These are phyloP conservation scores for Harpalus rubripes DNA, from an alignment of 2,888 invertebrate species.

Conservation along the genomic window DNA sequence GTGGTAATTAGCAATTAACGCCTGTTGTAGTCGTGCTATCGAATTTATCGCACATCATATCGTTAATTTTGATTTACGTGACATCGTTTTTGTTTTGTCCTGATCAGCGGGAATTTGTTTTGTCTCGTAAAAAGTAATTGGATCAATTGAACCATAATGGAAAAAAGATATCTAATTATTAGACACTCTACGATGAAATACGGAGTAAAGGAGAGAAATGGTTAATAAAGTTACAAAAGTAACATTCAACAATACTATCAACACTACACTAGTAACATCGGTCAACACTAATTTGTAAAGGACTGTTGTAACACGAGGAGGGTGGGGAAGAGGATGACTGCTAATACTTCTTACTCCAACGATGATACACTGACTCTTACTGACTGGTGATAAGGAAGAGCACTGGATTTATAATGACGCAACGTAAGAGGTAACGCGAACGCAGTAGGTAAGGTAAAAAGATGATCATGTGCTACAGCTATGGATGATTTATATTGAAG, in stretches of 20 bases:
- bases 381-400: too few relatives aligned
- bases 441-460: too few relatives aligned
- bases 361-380: too few relatives aligned
- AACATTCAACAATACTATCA: not conserved
- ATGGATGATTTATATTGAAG: too few relatives aligned
- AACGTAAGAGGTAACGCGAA: too few relatives aligned
- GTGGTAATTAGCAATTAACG: constrained; percentile 45
- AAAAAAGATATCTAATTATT: not conserved
- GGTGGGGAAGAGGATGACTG: too few relatives aligned
- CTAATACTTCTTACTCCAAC: too few relatives aligned
- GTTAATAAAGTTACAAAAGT: not conserved
- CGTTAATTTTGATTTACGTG: constrained; percentile 48
- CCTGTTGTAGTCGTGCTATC: constrained; percentile 16
- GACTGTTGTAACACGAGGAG: too few relatives aligned
- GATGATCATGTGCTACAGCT: too few relatives aligned
- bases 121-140: constrained; percentile 28
- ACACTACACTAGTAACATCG: not conserved
- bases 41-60: constrained; percentile 47
- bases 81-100: constrained; percentile 18
- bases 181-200: not conserved
- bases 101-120: constrained; percentile 26
- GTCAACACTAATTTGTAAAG: too few relatives aligned
- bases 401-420: too few relatives aligned
- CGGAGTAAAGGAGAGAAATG: not conserved
- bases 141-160: not conserved